Evolutionary conservation across 2,888 invertebrate species (phyloP).

Genomic region (Belgica antarctica): DNA sequence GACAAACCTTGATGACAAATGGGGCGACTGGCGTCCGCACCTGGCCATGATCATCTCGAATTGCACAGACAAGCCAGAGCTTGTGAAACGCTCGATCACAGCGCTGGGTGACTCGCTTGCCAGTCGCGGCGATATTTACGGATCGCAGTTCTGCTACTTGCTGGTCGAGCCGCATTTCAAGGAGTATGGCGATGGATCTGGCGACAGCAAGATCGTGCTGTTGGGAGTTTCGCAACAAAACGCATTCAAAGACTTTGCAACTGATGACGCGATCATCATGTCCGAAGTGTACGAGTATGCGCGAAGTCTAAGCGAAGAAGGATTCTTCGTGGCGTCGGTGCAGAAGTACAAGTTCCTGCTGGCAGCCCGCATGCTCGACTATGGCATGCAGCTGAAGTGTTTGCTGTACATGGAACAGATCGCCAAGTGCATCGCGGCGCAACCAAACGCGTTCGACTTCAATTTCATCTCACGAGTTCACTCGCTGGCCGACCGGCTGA

Average conservation of each 20-base stretch:
- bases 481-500: slow-evolving; percentile 62
- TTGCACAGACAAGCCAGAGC: slow-evolving; percentile 70
- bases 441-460: slow-evolving; percentile 58
- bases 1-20: slow-evolving; percentile 65
- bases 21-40: slow-evolving; percentile 96
- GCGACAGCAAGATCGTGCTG: slow-evolving; percentile 40
- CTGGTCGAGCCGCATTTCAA: slow-evolving; percentile 61
- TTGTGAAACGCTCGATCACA: slow-evolving; percentile 73
- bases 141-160: slow-evolving; percentile 95
- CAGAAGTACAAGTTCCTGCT: slow-evolving; percentile 85
- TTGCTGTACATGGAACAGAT: slow-evolving; percentile 81
- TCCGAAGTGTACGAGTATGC: slow-evolving; percentile 96
- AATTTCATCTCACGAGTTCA: slow-evolving; percentile 59
- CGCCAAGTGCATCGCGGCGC: slow-evolving; percentile 63
- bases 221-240: slow-evolving; percentile 72
- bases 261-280: slow-evolving; percentile 83
- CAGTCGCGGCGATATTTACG: slow-evolving; percentile 76
- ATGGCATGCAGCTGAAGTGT: slow-evolving; percentile 76
- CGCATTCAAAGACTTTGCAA: slow-evolving; percentile 67
- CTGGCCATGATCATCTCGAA: slow-evolving; percentile 93
- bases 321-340: slow-evolving; percentile 70
- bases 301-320: slow-evolving; percentile 71
- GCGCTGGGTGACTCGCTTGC: slow-evolving; percentile 71
- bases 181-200: slow-evolving; percentile 58
- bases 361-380: slow-evolving; percentile 73